phyloP scores from a whole-genome alignment of 2,113 vertebrate genomes.

The Sebastes fasciatus region DNA sequence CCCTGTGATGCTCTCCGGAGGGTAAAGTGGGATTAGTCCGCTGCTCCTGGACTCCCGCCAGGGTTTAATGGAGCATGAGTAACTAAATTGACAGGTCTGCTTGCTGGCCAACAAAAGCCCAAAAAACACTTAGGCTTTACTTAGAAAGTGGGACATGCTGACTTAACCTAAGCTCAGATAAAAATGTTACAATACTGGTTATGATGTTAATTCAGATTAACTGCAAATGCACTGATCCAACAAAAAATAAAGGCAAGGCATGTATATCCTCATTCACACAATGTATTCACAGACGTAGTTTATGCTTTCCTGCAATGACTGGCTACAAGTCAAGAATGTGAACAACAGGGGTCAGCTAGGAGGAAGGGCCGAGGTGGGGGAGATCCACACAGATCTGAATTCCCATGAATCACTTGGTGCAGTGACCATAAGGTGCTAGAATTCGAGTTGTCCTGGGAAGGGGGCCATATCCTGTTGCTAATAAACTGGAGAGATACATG shows the following conservation, averaged over 20 bases:
- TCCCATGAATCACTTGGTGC: conserved; percentile 58
- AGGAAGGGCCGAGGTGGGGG: background rate
- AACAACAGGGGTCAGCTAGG: conserved; percentile 37
- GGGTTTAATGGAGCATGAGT: conserved; percentile 78
- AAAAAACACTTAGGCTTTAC: conserved; percentile 64
- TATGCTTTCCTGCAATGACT: conserved; percentile 60
- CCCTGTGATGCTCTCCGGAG: conserved; percentile 65
- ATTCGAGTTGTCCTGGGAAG: conserved; percentile 52
- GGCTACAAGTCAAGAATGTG: conserved; percentile 61
- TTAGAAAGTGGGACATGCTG: conserved; percentile 75
- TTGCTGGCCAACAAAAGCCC: conserved; percentile 65
- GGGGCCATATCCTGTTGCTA: conserved; percentile 38
- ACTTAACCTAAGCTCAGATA: conserved; percentile 67
- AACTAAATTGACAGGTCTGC: conserved; percentile 73
- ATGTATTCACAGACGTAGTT: conserved; percentile 31
- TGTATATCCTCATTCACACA: conserved; percentile 38
- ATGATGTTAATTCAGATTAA: conserved; percentile 70
- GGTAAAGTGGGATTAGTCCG: conserved; percentile 77
- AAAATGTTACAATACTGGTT: conserved; percentile 57
- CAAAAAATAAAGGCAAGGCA: conserved; percentile 26
- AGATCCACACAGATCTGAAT: conserved; percentile 35
- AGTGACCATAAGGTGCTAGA: conserved; percentile 48
- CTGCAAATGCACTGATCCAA: conserved; percentile 50
- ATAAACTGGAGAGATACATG: background rate
- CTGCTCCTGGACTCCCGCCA: conserved; percentile 65